Conservation (phyloP, 2,797 vertebrate species). For the Ptychadena robeensis region DNA sequence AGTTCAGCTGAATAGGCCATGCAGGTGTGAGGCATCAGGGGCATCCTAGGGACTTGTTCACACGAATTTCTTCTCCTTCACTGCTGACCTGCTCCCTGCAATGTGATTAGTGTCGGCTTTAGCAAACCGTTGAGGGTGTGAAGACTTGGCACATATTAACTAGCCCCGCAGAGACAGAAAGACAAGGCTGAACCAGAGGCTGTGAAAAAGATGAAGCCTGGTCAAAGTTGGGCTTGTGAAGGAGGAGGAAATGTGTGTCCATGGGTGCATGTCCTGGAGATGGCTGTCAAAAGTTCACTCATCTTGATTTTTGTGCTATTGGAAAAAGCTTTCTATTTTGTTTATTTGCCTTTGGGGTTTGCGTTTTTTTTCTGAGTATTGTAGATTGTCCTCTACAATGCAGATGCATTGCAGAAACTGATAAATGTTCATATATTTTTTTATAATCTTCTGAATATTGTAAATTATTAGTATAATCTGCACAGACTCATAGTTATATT, state of each 20-base stretch:
- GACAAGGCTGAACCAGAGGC: conserved; percentile 62
- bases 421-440: too few relatives aligned
- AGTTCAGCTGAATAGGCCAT: conserved; percentile 90
- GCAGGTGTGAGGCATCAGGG: conserved; percentile 93
- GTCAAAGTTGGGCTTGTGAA: conserved; percentile 67
- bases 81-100: conserved; percentile 76
- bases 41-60: conserved; percentile 87
- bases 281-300: conserved; percentile 26
- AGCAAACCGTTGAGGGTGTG: conserved; percentile 73
- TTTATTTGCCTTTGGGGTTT: neutral
- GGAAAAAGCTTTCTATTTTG: neutral
- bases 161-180: conserved; percentile 63
- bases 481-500: too few relatives aligned
- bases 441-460: too few relatives aligned
- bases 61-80: conserved; percentile 77
- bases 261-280: neutral
- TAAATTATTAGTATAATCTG: too few relatives aligned
- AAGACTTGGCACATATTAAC: conserved; percentile 75
- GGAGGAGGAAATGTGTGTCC: conserved; percentile 63
- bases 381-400: neutral
- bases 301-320: neutral
- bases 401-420: too few relatives aligned
- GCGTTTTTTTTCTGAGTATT: neutral
- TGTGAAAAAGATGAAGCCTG: conserved; percentile 72
- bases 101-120: conserved; percentile 72